Conservation (phyloP, 2,113 vertebrate species). For the Oxygymnocypris stewartii region DNA sequence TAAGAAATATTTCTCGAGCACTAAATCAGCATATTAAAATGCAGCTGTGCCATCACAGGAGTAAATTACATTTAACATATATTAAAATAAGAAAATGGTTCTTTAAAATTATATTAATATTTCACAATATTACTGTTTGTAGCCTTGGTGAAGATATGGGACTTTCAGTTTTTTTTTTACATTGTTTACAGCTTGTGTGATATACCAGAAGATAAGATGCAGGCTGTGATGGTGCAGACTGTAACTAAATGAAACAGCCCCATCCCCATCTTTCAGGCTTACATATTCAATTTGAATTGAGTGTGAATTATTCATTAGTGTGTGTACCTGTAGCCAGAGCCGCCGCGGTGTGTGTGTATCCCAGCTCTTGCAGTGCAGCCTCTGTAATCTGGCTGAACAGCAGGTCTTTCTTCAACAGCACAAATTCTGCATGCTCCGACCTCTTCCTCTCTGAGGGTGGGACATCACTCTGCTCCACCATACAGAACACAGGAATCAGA, state of each 20-base stretch:
- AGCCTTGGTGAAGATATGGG: not conserved
- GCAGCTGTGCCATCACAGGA: not conserved
- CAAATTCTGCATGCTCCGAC: conserved; percentile 95
- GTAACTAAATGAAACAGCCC: not conserved
- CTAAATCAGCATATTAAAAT: no score
- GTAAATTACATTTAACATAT: not conserved
- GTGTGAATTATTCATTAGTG: conserved; percentile 17
- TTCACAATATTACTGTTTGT: not conserved
- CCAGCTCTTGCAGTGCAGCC: conserved; percentile 93
- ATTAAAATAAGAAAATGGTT: not conserved
- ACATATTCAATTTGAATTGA: conserved; percentile 25
- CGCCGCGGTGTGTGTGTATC: conserved; percentile 95
- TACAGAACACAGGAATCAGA: conserved; percentile 97
- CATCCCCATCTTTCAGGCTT: not conserved
- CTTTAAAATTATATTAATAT: not conserved
- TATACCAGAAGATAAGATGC: not conserved
- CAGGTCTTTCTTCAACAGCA: conserved; percentile 94
- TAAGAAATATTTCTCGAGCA: not conserved
- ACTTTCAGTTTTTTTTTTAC: not conserved
- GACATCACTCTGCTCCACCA: conserved; percentile 93
- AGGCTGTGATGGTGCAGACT: not conserved
- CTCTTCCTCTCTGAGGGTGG: conserved; percentile 85
- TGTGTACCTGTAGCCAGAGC: conserved; percentile 90
- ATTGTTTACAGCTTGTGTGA: not conserved
- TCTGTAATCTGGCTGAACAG: conserved; percentile 98